These are phyloP conservation scores for Zootermopsis nevadensis DNA, from an alignment of 2,888 invertebrate species.

Conservation along the genomic window DNA sequence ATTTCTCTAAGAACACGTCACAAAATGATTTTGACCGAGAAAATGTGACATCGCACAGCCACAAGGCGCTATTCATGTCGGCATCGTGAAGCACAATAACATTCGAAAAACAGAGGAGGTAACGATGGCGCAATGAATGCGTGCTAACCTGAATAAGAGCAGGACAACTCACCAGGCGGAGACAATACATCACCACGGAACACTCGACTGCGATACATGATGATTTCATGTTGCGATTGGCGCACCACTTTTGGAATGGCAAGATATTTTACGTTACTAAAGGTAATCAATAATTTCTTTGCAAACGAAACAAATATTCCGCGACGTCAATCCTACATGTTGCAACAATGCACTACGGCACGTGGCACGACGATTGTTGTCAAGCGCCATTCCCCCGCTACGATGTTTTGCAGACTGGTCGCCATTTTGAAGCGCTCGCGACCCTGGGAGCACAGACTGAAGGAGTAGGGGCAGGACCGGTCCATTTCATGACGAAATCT, in stretches of 20 bases:
- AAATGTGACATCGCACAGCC: no score
- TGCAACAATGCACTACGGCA: background rate
- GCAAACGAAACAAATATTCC: background rate
- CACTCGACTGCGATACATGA: constrained; percentile 54
- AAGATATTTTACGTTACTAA: background rate
- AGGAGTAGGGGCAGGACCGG: constrained; percentile 17
- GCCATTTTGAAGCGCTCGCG: constrained; percentile 9
- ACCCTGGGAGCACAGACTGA: constrained; percentile 26
- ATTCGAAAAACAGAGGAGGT: background rate
- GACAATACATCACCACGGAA: constrained; percentile 54
- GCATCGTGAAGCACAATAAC: background rate
- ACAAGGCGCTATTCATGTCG: no score
- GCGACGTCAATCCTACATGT: background rate
- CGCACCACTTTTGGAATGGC: background rate
- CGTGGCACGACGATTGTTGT: constrained; percentile 8
- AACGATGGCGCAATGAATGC: background rate
- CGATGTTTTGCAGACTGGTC: constrained; percentile 21
- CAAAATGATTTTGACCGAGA: no score
- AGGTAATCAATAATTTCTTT: background rate
- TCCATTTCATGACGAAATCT: background rate
- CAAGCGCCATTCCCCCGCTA: background rate
- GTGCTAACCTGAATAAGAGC: constrained; percentile 19
- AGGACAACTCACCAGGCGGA: constrained; percentile 49
- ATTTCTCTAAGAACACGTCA: no score
- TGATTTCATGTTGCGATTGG: constrained; percentile 44